Conservation (phyloP, 2,113 vertebrate species). For the Pogonocichla stellata region DNA sequence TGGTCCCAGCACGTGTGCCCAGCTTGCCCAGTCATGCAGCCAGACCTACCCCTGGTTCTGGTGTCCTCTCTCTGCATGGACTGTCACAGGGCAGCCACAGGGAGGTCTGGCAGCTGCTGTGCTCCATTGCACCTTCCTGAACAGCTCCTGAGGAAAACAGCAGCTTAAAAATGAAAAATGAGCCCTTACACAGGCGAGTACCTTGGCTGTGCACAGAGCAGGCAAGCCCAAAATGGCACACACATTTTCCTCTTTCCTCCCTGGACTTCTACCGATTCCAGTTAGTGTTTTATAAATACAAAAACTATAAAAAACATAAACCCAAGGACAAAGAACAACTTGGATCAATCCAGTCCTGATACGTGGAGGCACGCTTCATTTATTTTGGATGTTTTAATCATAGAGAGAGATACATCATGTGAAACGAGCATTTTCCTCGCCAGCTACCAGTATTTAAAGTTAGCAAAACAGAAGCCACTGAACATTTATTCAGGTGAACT, state of each 20-base stretch:
- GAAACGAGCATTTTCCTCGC: not conserved
- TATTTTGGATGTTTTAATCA: constrained; percentile 24
- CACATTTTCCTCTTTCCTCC: not conserved
- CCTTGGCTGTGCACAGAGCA: not conserved
- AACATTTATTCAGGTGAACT: constrained; percentile 52
- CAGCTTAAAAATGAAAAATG: not conserved
- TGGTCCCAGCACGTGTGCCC: rapidly evolving
- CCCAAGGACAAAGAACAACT: not conserved
- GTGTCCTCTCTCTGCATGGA: not conserved
- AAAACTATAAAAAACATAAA: not conserved
- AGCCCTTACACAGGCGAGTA: not conserved
- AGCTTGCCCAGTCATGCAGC: not conserved
- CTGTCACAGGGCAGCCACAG: not conserved
- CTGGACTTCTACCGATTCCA: not conserved
- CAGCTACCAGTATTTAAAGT: constrained; percentile 7
- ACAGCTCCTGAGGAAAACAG: not conserved
- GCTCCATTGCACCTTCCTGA: not conserved
- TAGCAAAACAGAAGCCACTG: constrained; percentile 27
- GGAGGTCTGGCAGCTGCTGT: not conserved
- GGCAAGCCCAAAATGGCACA: not conserved
- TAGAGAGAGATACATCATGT: not conserved
- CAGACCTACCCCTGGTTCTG: rapidly evolving
- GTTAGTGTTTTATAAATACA: not conserved
- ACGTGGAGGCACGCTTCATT: not conserved
- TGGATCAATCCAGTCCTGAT: not conserved